phyloP scores from a whole-genome alignment of 2,888 invertebrate species.

The Chloroclystis v-ata region DNA sequence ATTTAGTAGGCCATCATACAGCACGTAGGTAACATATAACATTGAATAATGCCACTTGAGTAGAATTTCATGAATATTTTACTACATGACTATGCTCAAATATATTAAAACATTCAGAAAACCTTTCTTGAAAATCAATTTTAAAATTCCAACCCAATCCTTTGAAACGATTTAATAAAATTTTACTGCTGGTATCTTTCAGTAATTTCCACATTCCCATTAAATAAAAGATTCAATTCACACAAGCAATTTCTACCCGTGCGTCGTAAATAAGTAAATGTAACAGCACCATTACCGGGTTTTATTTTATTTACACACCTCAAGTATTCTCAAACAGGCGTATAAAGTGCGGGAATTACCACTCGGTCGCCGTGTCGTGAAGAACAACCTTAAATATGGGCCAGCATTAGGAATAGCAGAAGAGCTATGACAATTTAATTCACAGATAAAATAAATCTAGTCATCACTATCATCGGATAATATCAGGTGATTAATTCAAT shows the following conservation, averaged over 20 bases:
- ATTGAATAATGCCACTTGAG: too few relatives aligned
- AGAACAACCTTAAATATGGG: slow-evolving; percentile 42
- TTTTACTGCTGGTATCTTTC: slow-evolving; percentile 2
- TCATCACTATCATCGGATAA: not conserved
- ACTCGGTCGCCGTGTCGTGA: slow-evolving; percentile 44
- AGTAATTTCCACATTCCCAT: slow-evolving; percentile 6
- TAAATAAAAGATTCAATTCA: slow-evolving; percentile 18
- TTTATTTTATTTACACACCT: slow-evolving; percentile 67
- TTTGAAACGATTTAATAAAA: not conserved
- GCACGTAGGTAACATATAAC: too few relatives aligned
- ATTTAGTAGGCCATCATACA: too few relatives aligned
- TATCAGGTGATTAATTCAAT: too few relatives aligned
- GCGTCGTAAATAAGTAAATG: slow-evolving; percentile 53
- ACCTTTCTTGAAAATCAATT: not conserved
- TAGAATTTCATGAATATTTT: too few relatives aligned
- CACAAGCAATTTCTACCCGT: slow-evolving; percentile 21
- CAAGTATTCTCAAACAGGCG: slow-evolving; percentile 52
- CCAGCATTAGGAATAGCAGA: slow-evolving; percentile 4
- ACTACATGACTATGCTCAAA: not conserved
- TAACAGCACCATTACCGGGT: slow-evolving; percentile 55
- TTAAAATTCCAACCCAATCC: not conserved
- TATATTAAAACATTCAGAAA: not conserved
- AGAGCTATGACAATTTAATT: slow-evolving; percentile 1
- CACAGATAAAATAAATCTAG: not conserved
- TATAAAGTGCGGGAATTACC: slow-evolving; percentile 61